Evolutionary conservation across 2,888 invertebrate genomes (phyloP), one percentile per base, ranked within the genome.

Genomic region (Cosmopolites sordidus): DNA sequence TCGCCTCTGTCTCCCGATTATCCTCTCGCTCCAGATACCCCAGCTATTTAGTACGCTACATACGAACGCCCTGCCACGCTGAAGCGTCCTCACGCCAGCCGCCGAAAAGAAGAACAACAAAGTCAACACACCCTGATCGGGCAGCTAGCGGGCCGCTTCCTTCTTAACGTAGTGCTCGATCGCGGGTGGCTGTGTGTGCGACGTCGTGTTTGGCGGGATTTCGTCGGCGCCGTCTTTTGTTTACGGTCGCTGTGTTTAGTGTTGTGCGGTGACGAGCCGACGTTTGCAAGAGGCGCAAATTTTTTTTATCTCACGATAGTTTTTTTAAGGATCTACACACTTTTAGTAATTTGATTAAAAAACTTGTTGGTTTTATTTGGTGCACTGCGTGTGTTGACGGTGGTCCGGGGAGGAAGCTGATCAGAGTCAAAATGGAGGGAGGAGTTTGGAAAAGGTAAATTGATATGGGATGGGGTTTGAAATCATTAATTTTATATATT

Each of bases 151-250:
- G 29, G 40, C 48, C 41, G 39, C 46, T 46, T 42, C 45, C 30
- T 50, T 46, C 50, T 46, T 42, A 43, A 43, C 22, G 45, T 40
- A 30, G 51, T 27, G 40, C 33, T 45, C 45, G 43, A 47, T 42
- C 48, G 48, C 30, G 47, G 39, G 51, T 46, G 38, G 51, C 47
- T 38, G 16, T 22, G 45, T 46, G 18, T 38, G 44, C 41, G 27
- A 39, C 43, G 48, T 27, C 22, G 48, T 15, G 48, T 55, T 55
- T 51, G 54, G 55, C 55, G 55, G 55, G 55, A 54, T 46, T 33
- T 37, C 22, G 22, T 22, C 38, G 40, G 22, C 54, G 50, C 47
- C 50, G 55, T 43, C 50, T 55, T 55, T 49, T 55, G 48, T 49
- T 51, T 51, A 51, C 45, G 51, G n/a, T 11, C 33, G 33, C 8